These are phyloP conservation scores for Eupeodes luniger DNA, from an alignment of 2,888 invertebrate genomes.

Conservation along the genomic window DNA sequence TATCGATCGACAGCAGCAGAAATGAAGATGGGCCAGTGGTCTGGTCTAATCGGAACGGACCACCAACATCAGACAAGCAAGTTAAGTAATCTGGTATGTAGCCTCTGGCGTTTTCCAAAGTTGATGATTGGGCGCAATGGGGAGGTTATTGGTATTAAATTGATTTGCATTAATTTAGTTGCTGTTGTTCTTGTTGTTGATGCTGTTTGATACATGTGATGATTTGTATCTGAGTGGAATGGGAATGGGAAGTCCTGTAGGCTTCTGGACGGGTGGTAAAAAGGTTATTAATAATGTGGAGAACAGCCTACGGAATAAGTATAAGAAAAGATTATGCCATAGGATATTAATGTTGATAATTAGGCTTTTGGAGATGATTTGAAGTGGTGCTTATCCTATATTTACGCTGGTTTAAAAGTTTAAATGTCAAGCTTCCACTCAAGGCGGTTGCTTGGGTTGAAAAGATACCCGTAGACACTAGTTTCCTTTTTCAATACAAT, in stretches of 20 bases:
- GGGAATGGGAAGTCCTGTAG: slow-evolving; percentile 14
- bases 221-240: neutral
- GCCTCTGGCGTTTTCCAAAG: slow-evolving; percentile 31
- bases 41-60: neutral
- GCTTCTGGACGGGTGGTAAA: slow-evolving; percentile 26
- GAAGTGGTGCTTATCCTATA: neutral
- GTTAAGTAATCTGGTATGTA: slow-evolving; percentile 44
- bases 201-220: slow-evolving; percentile 40
- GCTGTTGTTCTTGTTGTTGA: slow-evolving; percentile 14
- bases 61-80: slow-evolving; percentile 27
- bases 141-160: slow-evolving; percentile 49
- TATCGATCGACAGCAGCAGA: slow-evolving; percentile 5
- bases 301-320: slow-evolving; percentile 11
- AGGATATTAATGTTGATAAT: neutral
- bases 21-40: slow-evolving; percentile 8
- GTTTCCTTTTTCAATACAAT: too few species aligned
- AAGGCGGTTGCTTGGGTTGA: too few species aligned
- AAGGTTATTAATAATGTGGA: neutral
- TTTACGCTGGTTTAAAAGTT: too few species aligned
- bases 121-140: slow-evolving; percentile 27
- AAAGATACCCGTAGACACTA: too few species aligned
- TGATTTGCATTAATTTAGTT: slow-evolving; percentile 44
- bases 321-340: neutral
- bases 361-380: neutral
- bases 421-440: too few species aligned